Percentiles rank a stretch among this genome's conserved stretches.
Evolutionary conservation across 2,113 vertebrate genomes (phyloP).

Genomic region (Seriola rivoliana): DNA sequence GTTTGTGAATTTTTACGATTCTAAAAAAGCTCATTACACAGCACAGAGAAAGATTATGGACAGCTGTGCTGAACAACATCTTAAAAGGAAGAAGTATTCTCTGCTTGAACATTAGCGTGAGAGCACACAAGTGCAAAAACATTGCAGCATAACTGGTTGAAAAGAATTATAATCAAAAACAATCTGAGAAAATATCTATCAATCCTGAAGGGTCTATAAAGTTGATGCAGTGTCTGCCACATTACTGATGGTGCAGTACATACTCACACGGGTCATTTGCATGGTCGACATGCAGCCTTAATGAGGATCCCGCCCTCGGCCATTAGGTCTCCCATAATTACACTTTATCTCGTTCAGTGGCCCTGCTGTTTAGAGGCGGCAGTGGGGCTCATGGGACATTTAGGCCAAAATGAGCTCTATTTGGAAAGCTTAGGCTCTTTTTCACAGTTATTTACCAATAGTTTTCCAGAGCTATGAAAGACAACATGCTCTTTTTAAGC

Average conservation of each 20-base stretch:
- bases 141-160: not conserved
- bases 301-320: conserved; percentile 64
- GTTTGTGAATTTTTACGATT: not conserved
- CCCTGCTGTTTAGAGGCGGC: conserved; percentile 15
- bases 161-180: not conserved
- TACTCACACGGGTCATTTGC: conserved; percentile 45
- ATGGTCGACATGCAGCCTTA: conserved; percentile 67
- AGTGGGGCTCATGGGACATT: conserved; percentile 56
- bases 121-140: not conserved
- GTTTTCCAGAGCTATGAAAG: not conserved
- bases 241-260: not conserved
- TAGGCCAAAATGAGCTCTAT: conserved; percentile 38
- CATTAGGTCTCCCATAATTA: conserved; percentile 70
- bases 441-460: conserved; percentile 32
- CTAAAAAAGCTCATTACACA: not conserved
- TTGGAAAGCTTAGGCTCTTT: conserved; percentile 23
- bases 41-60: not conserved
- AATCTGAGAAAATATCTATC: not conserved
- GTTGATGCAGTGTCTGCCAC: not conserved
- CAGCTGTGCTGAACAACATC: not conserved
- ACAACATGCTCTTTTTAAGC: not conserved
- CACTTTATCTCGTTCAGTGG: conserved; percentile 58
- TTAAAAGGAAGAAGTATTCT: not conserved
- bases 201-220: not conserved
- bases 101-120: not conserved